These are phyloP conservation scores for Myotis planiceps DNA, from an alignment of 2,797 vertebrate genomes.

Conservation along the genomic window DNA sequence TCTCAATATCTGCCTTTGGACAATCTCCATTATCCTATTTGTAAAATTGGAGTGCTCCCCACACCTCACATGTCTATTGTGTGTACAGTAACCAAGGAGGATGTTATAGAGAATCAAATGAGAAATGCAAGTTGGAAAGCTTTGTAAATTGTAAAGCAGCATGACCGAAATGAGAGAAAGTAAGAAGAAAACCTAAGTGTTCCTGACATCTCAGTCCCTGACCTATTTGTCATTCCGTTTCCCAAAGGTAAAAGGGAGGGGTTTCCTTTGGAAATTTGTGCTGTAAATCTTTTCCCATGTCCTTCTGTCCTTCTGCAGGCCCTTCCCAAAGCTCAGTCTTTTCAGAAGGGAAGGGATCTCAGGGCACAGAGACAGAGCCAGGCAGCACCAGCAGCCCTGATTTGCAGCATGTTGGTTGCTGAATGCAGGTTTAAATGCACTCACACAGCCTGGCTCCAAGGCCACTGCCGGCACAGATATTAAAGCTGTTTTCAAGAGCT, in stretches of 20 bases:
- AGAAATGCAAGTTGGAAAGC: constrained; percentile 22
- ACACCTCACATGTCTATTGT: not conserved
- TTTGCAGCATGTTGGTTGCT: not conserved
- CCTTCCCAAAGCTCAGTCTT: not conserved
- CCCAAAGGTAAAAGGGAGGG: not conserved
- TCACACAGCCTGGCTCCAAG: not conserved
- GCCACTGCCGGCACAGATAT: not conserved
- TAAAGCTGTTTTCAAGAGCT: constrained; percentile 36
- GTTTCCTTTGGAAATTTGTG: constrained; percentile 30
- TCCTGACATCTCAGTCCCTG: not conserved
- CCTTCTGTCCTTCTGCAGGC: not conserved
- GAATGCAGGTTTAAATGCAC: not conserved
- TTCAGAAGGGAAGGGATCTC: not conserved
- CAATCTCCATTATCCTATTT: not conserved
- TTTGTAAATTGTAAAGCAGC: constrained; percentile 37
- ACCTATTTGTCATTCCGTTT: not conserved
- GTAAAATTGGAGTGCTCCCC: not conserved
- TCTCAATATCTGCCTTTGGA: not conserved
- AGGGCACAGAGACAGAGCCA: not conserved
- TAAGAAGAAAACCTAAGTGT: constrained; percentile 23
- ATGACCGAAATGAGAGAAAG: not conserved
- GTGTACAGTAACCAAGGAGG: not conserved
- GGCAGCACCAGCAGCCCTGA: not conserved
- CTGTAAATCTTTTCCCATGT: not conserved
- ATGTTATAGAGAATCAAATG: constrained; percentile 40